A percentile compares a stretch with the other conserved stretches of the same genome.
These are phyloP conservation scores for Sus scrofa DNA, from an alignment of 2,113 vertebrate genomes.

Conservation along the genomic window T2T-Sscrofa CM000813.6:159790001-159790500, in stretches of 20 bases:
- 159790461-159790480: background rate
- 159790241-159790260: background rate
- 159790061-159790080: background rate
- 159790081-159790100: background rate
- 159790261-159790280: conserved; percentile 36
- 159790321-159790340: conserved; percentile 88
- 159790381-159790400: conserved; percentile 88
- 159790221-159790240: too few species aligned
- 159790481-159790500: background rate
- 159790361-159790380: conserved; percentile 88
- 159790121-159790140: background rate
- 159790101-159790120: background rate
- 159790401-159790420: conserved; percentile 72
- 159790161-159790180: background rate
- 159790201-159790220: background rate
- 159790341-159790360: conserved; percentile 87
- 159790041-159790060: background rate
- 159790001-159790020: background rate
- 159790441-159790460: background rate
- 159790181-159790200: background rate
- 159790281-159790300: conserved; percentile 86
- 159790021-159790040: background rate
- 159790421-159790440: background rate
- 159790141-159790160: conserved; percentile 16
- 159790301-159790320: conserved; percentile 83